These are phyloP conservation scores for Habroteleia sp. DNA, from an alignment of 2,888 invertebrate genomes.

Conservation along the genomic window DNA sequence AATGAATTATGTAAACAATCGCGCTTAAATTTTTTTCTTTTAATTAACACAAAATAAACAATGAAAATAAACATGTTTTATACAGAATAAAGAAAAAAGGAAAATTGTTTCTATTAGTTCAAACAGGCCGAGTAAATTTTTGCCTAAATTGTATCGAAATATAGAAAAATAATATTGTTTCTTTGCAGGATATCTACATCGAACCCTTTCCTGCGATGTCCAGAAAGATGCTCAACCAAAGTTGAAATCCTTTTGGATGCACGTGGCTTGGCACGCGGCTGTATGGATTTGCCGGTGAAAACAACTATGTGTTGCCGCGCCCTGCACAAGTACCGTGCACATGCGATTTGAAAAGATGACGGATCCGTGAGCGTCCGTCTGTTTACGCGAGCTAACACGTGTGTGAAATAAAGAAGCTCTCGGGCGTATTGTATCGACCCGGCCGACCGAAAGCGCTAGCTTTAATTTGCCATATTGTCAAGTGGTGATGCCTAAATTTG, in stretches of 20 bases:
- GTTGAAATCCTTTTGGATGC: conserved; percentile 60
- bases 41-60: too few relatives aligned
- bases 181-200: conserved; percentile 42
- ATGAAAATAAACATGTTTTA: too few relatives aligned
- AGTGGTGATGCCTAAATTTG: conserved; percentile 77
- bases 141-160: too few relatives aligned
- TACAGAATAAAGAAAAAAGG: too few relatives aligned
- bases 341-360: conserved; percentile 65
- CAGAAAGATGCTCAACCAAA: conserved; percentile 66
- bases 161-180: conserved; percentile 75
- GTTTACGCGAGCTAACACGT: conserved; percentile 50
- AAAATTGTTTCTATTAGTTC: not conserved
- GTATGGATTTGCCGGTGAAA: conserved; percentile 65
- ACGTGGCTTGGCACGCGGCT: conserved; percentile 73
- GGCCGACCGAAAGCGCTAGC: conserved; percentile 66
- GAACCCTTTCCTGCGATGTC: conserved; percentile 69
- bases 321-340: conserved; percentile 26
- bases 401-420: conserved; percentile 65
- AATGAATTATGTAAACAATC: too few relatives aligned
- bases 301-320: conserved; percentile 47
- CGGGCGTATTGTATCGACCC: conserved; percentile 69
- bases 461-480: conserved; percentile 77
- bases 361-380: conserved; percentile 64
- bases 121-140: too few relatives aligned
- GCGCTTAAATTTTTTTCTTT: too few relatives aligned